phyloP scores from a whole-genome alignment of 2,797 vertebrate species.

The Molossus alvarezi region DNA sequence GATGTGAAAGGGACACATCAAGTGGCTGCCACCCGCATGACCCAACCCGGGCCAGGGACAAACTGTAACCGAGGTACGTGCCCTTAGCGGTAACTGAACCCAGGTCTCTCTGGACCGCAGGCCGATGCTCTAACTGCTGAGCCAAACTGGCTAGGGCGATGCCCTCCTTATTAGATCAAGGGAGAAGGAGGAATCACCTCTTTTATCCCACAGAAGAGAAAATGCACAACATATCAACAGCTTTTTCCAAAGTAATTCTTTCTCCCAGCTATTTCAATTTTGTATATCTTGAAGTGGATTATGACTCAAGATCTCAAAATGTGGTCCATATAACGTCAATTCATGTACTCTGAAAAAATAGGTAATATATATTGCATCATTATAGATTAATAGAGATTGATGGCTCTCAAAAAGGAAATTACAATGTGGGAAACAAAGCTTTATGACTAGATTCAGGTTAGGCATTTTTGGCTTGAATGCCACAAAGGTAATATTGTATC shows the following conservation, averaged over 20 bases:
- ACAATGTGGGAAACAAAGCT: not conserved
- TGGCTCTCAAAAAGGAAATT: slow-evolving; percentile 38
- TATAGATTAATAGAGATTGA: not conserved
- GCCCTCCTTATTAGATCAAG: not conserved
- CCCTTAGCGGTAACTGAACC: no score
- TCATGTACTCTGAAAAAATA: not conserved
- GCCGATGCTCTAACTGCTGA: no score
- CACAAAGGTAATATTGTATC: not conserved
- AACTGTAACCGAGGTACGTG: no score
- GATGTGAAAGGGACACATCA: no score
- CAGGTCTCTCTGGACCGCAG: no score
- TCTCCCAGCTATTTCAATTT: not conserved
- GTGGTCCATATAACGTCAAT: not conserved
- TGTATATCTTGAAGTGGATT: not conserved
- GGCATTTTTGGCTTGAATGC: not conserved
- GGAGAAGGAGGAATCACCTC: not conserved
- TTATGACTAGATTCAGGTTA: not conserved
- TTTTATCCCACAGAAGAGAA: not conserved
- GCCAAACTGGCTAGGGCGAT: no score
- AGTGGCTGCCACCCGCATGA: no score
- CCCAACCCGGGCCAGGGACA: no score
- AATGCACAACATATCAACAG: not conserved
- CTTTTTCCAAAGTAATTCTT: not conserved
- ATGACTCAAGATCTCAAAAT: slow-evolving; percentile 5
- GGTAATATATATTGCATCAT: not conserved